Evolutionary conservation across 2,113 vertebrate species (phyloP).

Genomic region (Dicaeum eximium): DNA sequence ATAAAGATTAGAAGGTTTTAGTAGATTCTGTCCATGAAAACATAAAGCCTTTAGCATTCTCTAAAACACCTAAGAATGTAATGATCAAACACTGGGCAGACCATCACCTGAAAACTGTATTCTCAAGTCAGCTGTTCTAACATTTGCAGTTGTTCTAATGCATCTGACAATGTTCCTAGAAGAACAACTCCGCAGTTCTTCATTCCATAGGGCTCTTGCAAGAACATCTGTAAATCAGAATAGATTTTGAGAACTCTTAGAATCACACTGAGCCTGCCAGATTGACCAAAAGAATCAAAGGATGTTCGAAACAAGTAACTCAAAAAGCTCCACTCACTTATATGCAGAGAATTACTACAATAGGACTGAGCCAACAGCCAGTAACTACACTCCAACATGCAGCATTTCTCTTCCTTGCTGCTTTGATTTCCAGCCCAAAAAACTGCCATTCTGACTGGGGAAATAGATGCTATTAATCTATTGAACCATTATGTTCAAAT

Average conservation of each 20-base stretch:
- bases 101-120: neutral
- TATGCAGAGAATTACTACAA: neutral
- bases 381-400: neutral
- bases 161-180: neutral
- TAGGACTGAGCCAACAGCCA: neutral
- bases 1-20: neutral
- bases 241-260: neutral
- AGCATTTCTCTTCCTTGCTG: neutral
- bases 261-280: neutral
- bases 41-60: neutral
- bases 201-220: neutral
- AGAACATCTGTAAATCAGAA: neutral
- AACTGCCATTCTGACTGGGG: neutral
- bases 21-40: slow-evolving; percentile 7
- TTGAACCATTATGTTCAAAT: neutral
- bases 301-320: neutral
- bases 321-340: neutral
- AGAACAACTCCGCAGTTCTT: neutral
- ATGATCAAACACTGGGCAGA: neutral
- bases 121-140: neutral
- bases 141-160: neutral
- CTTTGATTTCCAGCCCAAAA: neutral
- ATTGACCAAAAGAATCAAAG: neutral
- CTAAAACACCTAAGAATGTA: neutral
- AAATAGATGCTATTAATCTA: neutral